Evolutionary conservation across 2,797 vertebrate species (phyloP), one percentile per base, ranked within the genome.

Genomic region (Triplophysa bombifrons): DNA sequence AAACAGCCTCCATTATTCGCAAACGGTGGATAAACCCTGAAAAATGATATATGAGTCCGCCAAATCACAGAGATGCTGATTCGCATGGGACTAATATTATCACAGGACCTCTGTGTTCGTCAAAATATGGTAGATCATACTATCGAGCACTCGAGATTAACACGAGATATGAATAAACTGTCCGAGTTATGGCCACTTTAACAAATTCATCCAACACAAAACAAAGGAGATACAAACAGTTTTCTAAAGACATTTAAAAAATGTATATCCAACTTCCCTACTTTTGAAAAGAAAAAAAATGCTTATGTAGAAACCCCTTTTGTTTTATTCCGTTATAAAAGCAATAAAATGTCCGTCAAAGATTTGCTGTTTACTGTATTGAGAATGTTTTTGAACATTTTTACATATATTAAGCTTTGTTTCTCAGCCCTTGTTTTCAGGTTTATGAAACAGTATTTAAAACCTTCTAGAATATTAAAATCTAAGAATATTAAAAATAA

Each of bases 401-500:
- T 64, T 6, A 27, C 5, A 19, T 34, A 30, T 11, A 12, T 1
- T 46, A 14, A 16, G 25, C 14, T 19, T 55, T 55, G 53, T 55
- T 30, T 58, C 2, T 56, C 38, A 46, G 61, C 44, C n/a, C 3
- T 67, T 58, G n/a, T 68, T 38, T 17, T 34, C 17, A 34, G 13
- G 19, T 76, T 6, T 46, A 68, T 20, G 58, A 58, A 68, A 68
- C 38, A 69, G 27, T 50, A 19, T 10, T 74, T 5, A 53, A 55
- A 1, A 55, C 12, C 50, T 6, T 50, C 50, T n/a, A n/a, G n/a
- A n/a, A n/a, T n/a, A n/a, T n/a, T n/a, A 66, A 20, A 67, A 41
- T 68, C 64, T 56, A 11, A 76, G 10, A 65, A 63, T 17, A n/a
- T 61, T 48, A 48, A 5, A 48, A 30, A 73, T 19, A 53, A 68